Base-by-base conservation (phyloP, 2,797 vertebrate species). In the Melanotaenia maccullochi region DNA sequence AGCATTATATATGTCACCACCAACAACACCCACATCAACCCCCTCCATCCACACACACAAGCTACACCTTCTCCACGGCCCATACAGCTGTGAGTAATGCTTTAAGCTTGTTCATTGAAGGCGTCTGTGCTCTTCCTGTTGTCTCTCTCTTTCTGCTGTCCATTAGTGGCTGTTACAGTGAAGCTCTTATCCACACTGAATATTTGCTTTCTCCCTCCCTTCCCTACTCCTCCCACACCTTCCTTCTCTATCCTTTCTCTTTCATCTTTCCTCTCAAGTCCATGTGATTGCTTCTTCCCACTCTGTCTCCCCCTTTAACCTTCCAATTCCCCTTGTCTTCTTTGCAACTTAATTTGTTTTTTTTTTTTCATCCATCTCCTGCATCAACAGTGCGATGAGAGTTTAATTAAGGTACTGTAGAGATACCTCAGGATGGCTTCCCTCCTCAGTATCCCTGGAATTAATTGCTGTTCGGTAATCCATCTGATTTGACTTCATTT, bases 61-160 rank as follows among this genome's bases (percentile, higher is more conserved):
- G 93, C 93, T 95, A 96, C 70, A 82, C 95, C 90, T 96, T 95
- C 93, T 95, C 95, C 88, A 85, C 93, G n/a, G 90, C 93, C 70
- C 94, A 95, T 64, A 91, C 95, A 81, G 83, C 94, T 84, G 96
- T 97, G 92, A 97, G 96, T 97, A 82, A 80, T 57, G 44, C 61
- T 57, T 62, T 36, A 42, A 13, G 44, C 54, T 28, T 63, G 32
- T 82, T 47, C 63, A 33, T 60, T n/a, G 20, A 75, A 60, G 7
- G 47, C 56, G 38, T 68, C 60, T 58, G 35, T 59, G 54, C 22
- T 75, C 58, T 68, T 35, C 33, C 25, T 57, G 32, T n/a, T 54
- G 61, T 81, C 69, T 55, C 55, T 67, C 60, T 40, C 62, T 58
- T 71, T 56, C 24, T 71, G 33, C 30, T 68, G 68, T 84, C 67